Percentiles rank a stretch among this genome's conserved stretches.
These are phyloP conservation scores for Xanthia icteritia DNA, from an alignment of 2,888 invertebrate genomes.

Conservation along the genomic window DNA sequence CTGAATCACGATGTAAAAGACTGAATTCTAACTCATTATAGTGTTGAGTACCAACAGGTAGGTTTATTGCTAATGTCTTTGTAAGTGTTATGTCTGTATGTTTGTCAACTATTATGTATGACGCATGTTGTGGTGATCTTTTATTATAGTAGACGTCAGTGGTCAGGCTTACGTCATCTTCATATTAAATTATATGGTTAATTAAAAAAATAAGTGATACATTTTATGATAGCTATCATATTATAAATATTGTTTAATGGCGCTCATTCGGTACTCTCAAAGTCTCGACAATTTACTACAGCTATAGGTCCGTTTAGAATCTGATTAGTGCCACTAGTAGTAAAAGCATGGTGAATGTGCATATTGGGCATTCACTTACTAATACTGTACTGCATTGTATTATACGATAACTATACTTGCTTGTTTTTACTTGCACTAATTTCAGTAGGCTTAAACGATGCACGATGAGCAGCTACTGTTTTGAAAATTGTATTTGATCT, in stretches of 20 bases:
- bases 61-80: slow-evolving; percentile 46
- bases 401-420: background rate
- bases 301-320: slow-evolving; percentile 14
- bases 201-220: slow-evolving; percentile 1
- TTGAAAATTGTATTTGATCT: background rate
- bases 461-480: background rate
- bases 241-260: background rate
- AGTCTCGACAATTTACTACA: background rate
- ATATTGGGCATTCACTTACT: background rate
- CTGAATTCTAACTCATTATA: slow-evolving; percentile 61
- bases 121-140: slow-evolving; percentile 14
- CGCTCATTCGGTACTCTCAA: background rate
- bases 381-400: too few species aligned
- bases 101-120: slow-evolving; percentile 25
- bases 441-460: slow-evolving; percentile 5
- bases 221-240: background rate
- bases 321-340: slow-evolving; percentile 17
- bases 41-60: slow-evolving; percentile 16
- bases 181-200: background rate
- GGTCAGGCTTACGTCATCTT: background rate
- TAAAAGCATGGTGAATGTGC: too few species aligned
- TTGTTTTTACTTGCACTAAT: slow-evolving; percentile 19
- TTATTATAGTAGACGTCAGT: slow-evolving; percentile 12
- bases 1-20: slow-evolving; percentile 62
- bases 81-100: slow-evolving; percentile 24